These are phyloP conservation scores for Cephus rjabovi DNA, from an alignment of 2,888 invertebrate species.

Conservation along the genomic window DNA sequence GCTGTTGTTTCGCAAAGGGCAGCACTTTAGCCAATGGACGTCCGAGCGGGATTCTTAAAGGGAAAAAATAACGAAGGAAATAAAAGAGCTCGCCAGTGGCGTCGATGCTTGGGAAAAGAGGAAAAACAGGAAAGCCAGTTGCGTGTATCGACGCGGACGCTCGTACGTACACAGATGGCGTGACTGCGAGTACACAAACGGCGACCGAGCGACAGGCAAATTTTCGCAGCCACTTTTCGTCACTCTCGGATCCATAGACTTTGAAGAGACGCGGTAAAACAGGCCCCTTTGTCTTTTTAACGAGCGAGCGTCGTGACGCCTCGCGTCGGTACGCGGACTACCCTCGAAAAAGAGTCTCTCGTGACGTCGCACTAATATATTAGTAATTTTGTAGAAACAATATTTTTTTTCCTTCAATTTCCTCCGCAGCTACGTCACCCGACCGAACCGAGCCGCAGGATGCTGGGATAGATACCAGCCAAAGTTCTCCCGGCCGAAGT, in stretches of 20 bases:
- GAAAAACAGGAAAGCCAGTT: background rate
- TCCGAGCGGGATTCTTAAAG: background rate
- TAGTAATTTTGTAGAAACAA: conserved; percentile 15
- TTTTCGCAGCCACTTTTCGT: background rate
- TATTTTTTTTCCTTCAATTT: background rate
- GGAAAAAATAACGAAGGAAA: background rate
- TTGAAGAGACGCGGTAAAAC: background rate
- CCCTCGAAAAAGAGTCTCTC: background rate
- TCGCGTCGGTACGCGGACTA: background rate
- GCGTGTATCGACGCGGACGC: background rate
- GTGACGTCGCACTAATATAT: background rate
- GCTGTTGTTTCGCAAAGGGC: background rate
- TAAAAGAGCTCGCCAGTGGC: background rate
- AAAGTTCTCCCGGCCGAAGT: background rate
- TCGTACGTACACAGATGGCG: background rate
- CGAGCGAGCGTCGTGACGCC: background rate
- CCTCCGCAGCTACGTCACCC: background rate
- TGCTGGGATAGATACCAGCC: background rate
- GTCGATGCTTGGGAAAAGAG: background rate
- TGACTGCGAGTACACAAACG: background rate
- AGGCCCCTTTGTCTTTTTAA: background rate
- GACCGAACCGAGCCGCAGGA: background rate
- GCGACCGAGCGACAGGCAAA: background rate
- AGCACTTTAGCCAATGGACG: background rate
- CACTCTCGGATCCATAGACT: background rate